These are phyloP conservation scores for Hedychridium roseum DNA, from an alignment of 2,888 invertebrate species.

Conservation along the genomic window DNA sequence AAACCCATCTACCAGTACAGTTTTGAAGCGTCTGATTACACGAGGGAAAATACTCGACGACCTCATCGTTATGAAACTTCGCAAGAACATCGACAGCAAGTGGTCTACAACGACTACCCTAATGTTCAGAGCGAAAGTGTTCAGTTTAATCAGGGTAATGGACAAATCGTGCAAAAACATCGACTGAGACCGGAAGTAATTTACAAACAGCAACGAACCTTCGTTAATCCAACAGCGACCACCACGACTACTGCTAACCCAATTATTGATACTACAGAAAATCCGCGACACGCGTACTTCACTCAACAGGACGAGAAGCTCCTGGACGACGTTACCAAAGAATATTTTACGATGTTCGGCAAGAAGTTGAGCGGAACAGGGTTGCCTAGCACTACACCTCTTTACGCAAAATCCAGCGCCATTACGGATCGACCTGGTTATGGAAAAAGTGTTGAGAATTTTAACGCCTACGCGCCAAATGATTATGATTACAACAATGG, in stretches of 20 bases:
- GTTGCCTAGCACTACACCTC: slow-evolving; percentile 63
- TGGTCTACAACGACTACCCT: slow-evolving; percentile 46
- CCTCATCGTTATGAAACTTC: slow-evolving; percentile 27
- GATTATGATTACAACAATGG: slow-evolving; percentile 41
- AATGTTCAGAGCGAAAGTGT: too few relatives aligned
- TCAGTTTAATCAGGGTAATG: slow-evolving; percentile 17
- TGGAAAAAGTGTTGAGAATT: too few relatives aligned
- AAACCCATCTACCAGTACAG: slow-evolving; percentile 79
- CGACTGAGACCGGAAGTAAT: slow-evolving; percentile 16
- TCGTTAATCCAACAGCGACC: slow-evolving; percentile 1
- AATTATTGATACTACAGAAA: slow-evolving; percentile 65
- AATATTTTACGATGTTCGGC: slow-evolving; percentile 78
- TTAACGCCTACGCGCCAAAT: slow-evolving; percentile 37
- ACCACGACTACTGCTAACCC: slow-evolving; percentile 53
- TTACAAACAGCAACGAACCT: slow-evolving; percentile 11
- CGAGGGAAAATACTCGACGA: slow-evolving; percentile 29
- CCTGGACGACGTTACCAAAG: slow-evolving; percentile 77
- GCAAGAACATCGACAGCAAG: slow-evolving; percentile 29
- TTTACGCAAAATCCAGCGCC: slow-evolving; percentile 48
- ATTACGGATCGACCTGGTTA: slow-evolving; percentile 52
- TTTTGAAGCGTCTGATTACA: slow-evolving; percentile 71
- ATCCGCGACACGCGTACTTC: slow-evolving; percentile 72
- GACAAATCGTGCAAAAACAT: slow-evolving; percentile 21
- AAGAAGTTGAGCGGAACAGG: slow-evolving; percentile 70
- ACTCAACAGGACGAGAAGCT: slow-evolving; percentile 74